These are phyloP conservation scores for Lepidotrigona ventralis DNA, from an alignment of 1,140 invertebrate species.

Conservation along the genomic window DNA sequence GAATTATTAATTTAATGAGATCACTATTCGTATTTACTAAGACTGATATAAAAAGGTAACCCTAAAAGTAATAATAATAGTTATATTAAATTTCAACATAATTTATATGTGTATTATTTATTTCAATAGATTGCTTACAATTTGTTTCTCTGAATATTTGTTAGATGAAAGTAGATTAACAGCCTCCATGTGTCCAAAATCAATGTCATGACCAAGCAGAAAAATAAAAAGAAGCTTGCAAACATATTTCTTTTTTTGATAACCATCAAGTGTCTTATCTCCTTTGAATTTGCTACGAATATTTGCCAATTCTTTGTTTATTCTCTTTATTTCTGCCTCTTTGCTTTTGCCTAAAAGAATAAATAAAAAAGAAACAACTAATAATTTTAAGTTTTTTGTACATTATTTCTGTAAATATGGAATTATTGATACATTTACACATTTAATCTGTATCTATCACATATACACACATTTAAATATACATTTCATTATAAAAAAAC, in stretches of 20 bases:
- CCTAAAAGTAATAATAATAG: conserved; percentile 83
- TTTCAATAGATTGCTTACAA: conserved; percentile 86
- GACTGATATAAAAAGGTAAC: conserved; percentile 99
- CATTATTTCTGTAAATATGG: not conserved
- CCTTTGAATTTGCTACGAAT: conserved; percentile 99
- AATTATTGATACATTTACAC: not conserved
- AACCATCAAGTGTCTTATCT: conserved; percentile 99
- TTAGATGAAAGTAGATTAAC: conserved; percentile 99
- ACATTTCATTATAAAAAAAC: conserved; percentile 34
- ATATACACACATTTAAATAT: not conserved
- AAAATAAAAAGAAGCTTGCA: conserved; percentile 99
- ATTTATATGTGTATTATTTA: not conserved
- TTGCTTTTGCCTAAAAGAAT: conserved; percentile 95
- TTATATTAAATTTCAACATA: not conserved
- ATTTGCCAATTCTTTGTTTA: conserved; percentile 99
- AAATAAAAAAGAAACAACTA: conserved; percentile 8
- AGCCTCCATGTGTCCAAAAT: conserved; percentile 99
- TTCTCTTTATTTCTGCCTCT: conserved; percentile 99
- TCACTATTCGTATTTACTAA: conserved; percentile 99
- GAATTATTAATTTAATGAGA: conserved; percentile 99
- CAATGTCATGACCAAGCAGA: conserved; percentile 99
- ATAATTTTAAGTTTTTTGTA: conserved; percentile 9
- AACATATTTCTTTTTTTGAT: conserved; percentile 99
- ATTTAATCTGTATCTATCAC: not conserved
- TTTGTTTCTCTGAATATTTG: conserved; percentile 99